Base-by-base conservation (phyloP, 1,140 invertebrate species). In the Parapsyche elsis region DNA sequence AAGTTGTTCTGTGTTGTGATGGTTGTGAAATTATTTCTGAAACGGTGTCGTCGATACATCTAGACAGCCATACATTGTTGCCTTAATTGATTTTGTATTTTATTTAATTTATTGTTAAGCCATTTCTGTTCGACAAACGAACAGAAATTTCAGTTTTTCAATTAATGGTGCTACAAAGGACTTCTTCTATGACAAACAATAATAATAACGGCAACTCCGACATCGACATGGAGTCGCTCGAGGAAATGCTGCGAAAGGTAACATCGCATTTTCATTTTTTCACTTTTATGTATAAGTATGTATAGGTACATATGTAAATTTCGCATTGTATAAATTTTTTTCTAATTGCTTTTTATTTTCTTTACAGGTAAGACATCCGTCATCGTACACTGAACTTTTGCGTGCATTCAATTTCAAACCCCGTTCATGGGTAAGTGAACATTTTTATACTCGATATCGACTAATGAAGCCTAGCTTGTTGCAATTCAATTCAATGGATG, bases 221-320 rank as follows among this genome's bases (percentile, higher is more conserved):
- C 86, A 90, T 93, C 88, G 93, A 94, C 88, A 94, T 94, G 91
- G 93, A 94, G 85, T 94, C 94, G 82, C 89, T 94, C 83, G 93
- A 94, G 87, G 94, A 94, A 89, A 94, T 94, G 93, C 91, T 94
- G 86, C 92, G 93, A 86, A 94, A 94, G 93, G 93, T 94, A 90
- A 91, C 21, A 61, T 21, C 12, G 24, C 2, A 38, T 24, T 67
- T 67, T 26, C 64, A 26, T 12, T 26, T 67, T 10, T 19, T 1
- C 10, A 16, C 16, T 61, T 21, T 21, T 61, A 24, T 21, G n/a
- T n/a, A n/a, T n/a, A n/a, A n/a, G n/a, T n/a, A n/a, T n/a, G n/a
- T n/a, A n/a, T n/a, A n/a, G n/a, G n/a, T n/a, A n/a, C n/a, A n/a
- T n/a, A n/a, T n/a, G n/a, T n/a, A n/a, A n/a, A n/a, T n/a, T n/a